Percentiles rank a stretch among this genome's conserved stretches.
Conservation (phyloP, 2,113 vertebrate genomes). For the Uria lomvia region DNA sequence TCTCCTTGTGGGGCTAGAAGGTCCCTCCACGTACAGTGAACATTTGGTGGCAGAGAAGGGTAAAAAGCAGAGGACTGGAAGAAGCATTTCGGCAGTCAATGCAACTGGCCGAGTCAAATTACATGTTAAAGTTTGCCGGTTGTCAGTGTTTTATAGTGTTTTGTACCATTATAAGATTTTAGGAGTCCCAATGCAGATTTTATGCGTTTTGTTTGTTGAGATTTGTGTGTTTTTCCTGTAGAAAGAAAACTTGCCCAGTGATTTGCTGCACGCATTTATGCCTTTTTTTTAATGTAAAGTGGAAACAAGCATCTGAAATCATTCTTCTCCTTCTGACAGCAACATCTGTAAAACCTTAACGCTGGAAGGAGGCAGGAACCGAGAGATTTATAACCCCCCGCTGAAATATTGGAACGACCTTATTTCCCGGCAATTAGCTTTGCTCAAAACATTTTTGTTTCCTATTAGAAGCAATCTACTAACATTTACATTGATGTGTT, state of each 20-base stretch:
- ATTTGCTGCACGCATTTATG: not conserved
- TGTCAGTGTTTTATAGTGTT: not conserved
- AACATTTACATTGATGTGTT: constrained; percentile 31
- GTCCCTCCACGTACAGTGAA: not conserved
- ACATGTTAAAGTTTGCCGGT: not conserved
- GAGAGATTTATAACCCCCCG: constrained; percentile 48
- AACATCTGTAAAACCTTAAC: constrained; percentile 65
- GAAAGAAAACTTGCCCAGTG: not conserved
- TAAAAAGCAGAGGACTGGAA: not conserved
- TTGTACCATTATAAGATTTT: not conserved
- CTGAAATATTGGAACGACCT: constrained; percentile 62
- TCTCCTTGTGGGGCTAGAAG: not conserved
- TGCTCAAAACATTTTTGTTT: constrained; percentile 68
- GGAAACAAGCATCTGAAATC: constrained; percentile 58
- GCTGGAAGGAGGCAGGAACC: constrained; percentile 32
- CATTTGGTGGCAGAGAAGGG: not conserved
- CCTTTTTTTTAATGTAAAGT: not conserved
- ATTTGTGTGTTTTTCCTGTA: not conserved
- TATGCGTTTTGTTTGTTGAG: not conserved
- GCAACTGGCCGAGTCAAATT: not conserved
- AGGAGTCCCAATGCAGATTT: not conserved
- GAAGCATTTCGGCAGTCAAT: not conserved
- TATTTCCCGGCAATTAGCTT: constrained; percentile 62
- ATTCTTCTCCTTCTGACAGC: constrained; percentile 39
- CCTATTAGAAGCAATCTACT: constrained; percentile 54